Base-by-base conservation (phyloP, 1,140 invertebrate genomes). In the Nephotettix cincticeps region DNA sequence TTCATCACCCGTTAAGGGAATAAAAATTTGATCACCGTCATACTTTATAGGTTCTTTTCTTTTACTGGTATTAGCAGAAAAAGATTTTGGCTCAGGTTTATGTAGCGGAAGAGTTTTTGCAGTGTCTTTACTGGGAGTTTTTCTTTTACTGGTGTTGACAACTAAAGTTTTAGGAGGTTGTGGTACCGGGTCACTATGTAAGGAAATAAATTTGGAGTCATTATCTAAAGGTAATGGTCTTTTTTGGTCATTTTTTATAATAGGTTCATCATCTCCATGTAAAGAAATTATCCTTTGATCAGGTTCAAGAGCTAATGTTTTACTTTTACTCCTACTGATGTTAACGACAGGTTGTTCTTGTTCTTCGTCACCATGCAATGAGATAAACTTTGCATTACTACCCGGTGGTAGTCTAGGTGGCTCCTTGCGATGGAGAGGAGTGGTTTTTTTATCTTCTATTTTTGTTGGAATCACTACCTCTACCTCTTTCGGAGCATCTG, bases 221-320 rank as follows among this genome's bases (percentile, higher is more conserved):
- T 17, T 17, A 51, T 51, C 47, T n/a, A 51, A 51, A n/a, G 47
- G 47, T 51, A 51, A 21, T 3, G 14, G 6, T n/a, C 19, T 51
- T 21, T 51, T 51, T n/a, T 17, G 21, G 3, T 21, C 47, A 51
- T n/a, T 51, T n/a, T 51, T 51, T 19, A 51, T 17, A 40, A 40
- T n/a, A 51, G 47, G 47, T n/a, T 51, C 47, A 51, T 51, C 47
- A 51, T 51, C 47, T 40, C 36, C 36, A 21, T 51, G 47, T 11
- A 51, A n/a, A 51, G 47, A 51, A 51, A 51, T 51, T 17, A 51
- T 51, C 21, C 47, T 51, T 51, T 17, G 21, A 17, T 21, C 47
- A 51, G 14, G 14, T 17, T 51, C 47, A 3, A 51, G 47, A 51
- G 47, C 6, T n/a, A 51, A 51, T 19, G 47, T 51, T 51, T 51